A percentile compares a stretch with the other conserved stretches of the same genome.
phyloP scores from a whole-genome alignment of 2,113 vertebrate genomes.

The Delphinus delphis region DNA sequence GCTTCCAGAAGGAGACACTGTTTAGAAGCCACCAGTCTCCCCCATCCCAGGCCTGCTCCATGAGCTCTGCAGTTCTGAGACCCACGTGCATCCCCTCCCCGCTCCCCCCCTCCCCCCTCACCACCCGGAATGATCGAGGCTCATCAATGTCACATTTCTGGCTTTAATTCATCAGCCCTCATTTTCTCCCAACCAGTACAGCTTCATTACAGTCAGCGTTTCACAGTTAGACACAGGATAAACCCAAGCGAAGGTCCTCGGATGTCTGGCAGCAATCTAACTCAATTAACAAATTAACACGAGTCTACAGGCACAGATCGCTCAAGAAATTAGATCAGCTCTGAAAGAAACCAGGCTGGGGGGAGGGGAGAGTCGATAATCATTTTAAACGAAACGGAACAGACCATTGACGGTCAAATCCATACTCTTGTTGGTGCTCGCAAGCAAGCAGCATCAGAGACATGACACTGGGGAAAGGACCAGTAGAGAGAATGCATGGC shows the following conservation, averaged over 20 bases:
- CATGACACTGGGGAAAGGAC: neutral
- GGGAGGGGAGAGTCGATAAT: neutral
- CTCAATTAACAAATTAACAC: neutral
- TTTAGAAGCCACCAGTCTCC: neutral
- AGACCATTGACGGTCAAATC: neutral
- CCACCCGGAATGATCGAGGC: neutral
- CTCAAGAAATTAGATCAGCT: neutral
- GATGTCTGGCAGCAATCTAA: neutral
- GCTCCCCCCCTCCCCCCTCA: rapidly evolving
- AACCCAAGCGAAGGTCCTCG: neutral
- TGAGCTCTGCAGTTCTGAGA: neutral
- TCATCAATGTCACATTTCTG: neutral
- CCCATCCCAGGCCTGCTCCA: neutral
- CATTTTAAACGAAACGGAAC: neutral
- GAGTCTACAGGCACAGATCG: neutral
- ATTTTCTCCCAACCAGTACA: neutral
- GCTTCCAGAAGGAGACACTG: neutral
- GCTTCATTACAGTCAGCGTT: neutral
- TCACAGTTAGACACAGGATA: neutral
- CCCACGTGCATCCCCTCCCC: rapidly evolving
- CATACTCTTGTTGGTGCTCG: neutral
- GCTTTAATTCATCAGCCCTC: neutral
- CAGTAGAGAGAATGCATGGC: neutral
- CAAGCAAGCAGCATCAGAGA: neutral
- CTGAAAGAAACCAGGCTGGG: neutral